phyloP scores from a whole-genome alignment of 2,888 invertebrate genomes.

The Yponomeuta malinellus region DNA sequence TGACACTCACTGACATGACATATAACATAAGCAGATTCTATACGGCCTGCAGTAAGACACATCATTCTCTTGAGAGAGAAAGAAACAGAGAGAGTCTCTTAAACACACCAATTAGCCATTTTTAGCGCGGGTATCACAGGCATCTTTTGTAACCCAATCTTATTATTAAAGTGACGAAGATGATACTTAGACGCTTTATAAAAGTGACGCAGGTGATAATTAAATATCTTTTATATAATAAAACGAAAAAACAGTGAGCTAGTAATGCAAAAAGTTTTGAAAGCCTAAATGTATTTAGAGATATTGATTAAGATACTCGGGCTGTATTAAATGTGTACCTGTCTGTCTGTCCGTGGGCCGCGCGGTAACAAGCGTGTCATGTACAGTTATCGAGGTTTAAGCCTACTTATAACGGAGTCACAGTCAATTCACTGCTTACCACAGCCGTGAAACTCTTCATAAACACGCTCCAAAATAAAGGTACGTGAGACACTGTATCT shows the following conservation, averaged over 20 bases:
- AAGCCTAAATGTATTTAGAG: neutral
- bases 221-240: neutral
- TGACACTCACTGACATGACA: neutral
- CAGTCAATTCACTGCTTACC: neutral
- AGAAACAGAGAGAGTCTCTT: too few relatives aligned
- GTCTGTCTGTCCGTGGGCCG: slow-evolving; percentile 12
- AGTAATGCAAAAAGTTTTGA: neutral
- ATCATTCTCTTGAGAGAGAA: too few relatives aligned
- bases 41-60: too few relatives aligned
- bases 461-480: neutral
- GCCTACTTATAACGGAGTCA: neutral
- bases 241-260: neutral
- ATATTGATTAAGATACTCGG: slow-evolving; percentile 12
- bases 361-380: slow-evolving; percentile 14
- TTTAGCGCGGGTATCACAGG: neutral
- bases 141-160: neutral
- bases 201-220: neutral
- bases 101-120: too few relatives aligned
- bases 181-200: neutral
- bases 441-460: neutral
- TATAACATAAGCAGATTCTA: too few relatives aligned
- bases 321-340: slow-evolving; percentile 7
- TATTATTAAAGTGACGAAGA: neutral
- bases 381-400: slow-evolving; percentile 13
- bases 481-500: neutral